Percentiles rank a stretch among this genome's conserved stretches.
Evolutionary conservation across 92 coral and sea anemone genomes (phyloP).

Genomic region (Zoanthus sociatus): DNA sequence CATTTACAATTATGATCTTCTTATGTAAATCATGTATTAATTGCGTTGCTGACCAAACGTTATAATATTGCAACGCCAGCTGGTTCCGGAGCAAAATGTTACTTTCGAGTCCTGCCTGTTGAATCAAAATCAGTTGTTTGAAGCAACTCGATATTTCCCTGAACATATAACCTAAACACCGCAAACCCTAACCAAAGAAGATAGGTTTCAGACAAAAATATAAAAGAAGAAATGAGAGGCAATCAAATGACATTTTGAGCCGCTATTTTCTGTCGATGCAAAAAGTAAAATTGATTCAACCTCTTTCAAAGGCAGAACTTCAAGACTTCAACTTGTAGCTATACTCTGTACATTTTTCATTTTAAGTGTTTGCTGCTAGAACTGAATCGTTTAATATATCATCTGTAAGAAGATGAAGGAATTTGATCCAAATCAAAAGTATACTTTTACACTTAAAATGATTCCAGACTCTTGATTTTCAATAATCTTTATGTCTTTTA

Average conservation of each 20-base stretch:
- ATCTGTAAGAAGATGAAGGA: neutral
- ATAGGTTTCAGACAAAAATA: neutral
- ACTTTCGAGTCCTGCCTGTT: no score
- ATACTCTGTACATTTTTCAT: neutral
- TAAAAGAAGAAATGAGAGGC: neutral
- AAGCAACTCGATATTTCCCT: neutral
- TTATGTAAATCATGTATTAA: no score
- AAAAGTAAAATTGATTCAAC: neutral
- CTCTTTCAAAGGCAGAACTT: neutral
- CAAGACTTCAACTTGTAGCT: neutral
- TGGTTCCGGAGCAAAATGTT: no score
- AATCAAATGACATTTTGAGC: neutral
- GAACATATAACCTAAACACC: neutral
- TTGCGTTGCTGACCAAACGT: no score
- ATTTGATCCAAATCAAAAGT: neutral
- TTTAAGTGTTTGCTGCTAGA: constrained; percentile 2
- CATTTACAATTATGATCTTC: no score
- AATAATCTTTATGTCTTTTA: neutral
- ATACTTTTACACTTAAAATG: no score
- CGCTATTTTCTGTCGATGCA: neutral
- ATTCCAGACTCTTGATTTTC: neutral
- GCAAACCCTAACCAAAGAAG: neutral
- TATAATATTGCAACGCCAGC: no score
- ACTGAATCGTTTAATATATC: neutral
- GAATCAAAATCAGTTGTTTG: no score